These are phyloP conservation scores for Drosophila peninsularis DNA, from an alignment of 2,888 invertebrate genomes.

Conservation along the genomic window DNA sequence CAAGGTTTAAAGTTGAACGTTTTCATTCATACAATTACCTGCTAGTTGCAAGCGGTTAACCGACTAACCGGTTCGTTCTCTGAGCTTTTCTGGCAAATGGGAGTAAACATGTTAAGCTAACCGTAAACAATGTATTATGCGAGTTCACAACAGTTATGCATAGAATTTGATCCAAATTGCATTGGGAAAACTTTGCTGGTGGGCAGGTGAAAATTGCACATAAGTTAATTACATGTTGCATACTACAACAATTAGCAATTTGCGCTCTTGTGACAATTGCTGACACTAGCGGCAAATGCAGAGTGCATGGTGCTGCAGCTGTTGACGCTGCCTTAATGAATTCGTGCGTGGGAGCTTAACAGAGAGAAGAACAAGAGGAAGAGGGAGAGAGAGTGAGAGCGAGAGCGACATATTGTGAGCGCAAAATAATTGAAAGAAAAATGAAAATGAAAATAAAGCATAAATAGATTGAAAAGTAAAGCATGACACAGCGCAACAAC, in stretches of 20 bases:
- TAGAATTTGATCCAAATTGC: constrained; percentile 3
- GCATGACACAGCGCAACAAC: constrained; percentile 38
- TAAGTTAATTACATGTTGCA: constrained; percentile 46
- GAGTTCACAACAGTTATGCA: not conserved
- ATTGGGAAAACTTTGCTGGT: not conserved
- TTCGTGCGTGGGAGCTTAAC: constrained; percentile 32
- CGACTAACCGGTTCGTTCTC: not conserved
- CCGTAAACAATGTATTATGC: not conserved
- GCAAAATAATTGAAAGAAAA: constrained; percentile 50
- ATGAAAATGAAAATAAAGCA: constrained; percentile 63
- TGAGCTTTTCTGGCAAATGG: not conserved
- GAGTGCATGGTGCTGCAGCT: constrained; percentile 7
- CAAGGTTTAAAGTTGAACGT: not conserved
- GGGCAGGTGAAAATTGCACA: constrained; percentile 26
- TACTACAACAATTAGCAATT: constrained; percentile 44
- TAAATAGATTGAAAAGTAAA: constrained; percentile 65
- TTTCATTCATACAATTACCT: not conserved
- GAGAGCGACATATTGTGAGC: constrained; percentile 1
- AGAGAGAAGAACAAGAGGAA: not conserved
- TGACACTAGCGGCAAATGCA: constrained; percentile 25
- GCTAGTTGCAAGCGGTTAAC: not conserved
- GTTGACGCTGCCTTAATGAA: constrained; percentile 2
- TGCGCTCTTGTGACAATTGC: constrained; percentile 31
- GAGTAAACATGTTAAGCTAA: not conserved
- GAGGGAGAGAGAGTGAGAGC: constrained; percentile 7